Base-by-base conservation (phyloP, 2,797 vertebrate genomes). In the Rhadinocentrus ornatus region DNA sequence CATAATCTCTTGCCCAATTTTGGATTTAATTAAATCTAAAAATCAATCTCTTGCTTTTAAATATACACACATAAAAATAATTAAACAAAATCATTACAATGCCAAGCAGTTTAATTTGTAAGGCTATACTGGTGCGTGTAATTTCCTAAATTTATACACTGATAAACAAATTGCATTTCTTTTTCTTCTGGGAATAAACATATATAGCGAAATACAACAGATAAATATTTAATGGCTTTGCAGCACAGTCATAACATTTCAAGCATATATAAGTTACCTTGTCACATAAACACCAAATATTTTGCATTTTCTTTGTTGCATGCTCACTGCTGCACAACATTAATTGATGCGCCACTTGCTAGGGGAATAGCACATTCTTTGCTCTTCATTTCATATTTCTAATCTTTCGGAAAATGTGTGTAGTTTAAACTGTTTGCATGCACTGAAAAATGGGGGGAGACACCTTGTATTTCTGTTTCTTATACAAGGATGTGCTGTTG, bases 81-180 rank as follows among this genome's bases (percentile, higher is more conserved):
- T 48, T 3, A 9, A 48, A 22, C 20, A 77, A 2, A 69, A 66
- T 44, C 27, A 16, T 57, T 26, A 6, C 54, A 44, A 66, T 77
- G 61, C 32, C 58, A 62, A 74, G 73, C 50, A 63, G 0, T 41
- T 62, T 50, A 60, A 67, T 32, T 67, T 12, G 87, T 89, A 92
- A 91, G 88, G 89, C 85, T 52, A 10, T 88, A 75, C 56, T 0
- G 77, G 86, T 88, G 84, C 72, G 29, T 73, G 26, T 75, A 35
- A 70, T 26, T 65, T 66, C 22, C 41, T 9, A n/a, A 48, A 48
- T 48, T 48, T 20, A 48, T 48, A 48, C n/a, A n/a, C 34, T 46
- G 41, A 46, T 46, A 44, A 46, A 18, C 44, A 48, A 46, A 46
- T 48, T n/a, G 9, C 6, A 48, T 46, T 48, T 48, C 6, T 48